Percentiles rank a stretch among this genome's conserved stretches.
Evolutionary conservation across 2,797 vertebrate species (phyloP).

Genomic region (Pipistrellus nathusii): DNA sequence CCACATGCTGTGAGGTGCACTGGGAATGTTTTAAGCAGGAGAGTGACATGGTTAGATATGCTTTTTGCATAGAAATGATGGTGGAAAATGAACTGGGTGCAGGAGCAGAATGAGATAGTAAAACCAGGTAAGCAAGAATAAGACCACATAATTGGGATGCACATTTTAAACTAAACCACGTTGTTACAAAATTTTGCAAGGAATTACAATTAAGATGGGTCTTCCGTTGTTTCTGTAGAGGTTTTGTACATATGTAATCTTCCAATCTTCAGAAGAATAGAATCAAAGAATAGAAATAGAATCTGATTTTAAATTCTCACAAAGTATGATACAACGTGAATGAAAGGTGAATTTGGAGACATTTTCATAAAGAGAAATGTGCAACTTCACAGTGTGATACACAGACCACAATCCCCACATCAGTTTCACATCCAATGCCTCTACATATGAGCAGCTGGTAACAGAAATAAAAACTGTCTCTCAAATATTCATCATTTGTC

Average conservation of each 20-base stretch:
- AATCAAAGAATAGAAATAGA: not conserved
- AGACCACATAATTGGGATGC: not conserved
- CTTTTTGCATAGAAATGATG: not conserved
- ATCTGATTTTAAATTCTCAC: not conserved
- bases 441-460: not conserved
- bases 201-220: not conserved
- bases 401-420: not conserved
- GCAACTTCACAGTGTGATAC: not conserved
- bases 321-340: not conserved
- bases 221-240: not conserved
- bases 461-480: not conserved
- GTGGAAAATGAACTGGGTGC: not conserved
- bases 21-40: not conserved
- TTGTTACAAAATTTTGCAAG: not conserved
- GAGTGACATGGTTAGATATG: not conserved
- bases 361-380: not conserved
- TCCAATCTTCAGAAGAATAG: not conserved
- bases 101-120: not conserved
- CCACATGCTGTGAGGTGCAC: not conserved
- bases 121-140: not conserved
- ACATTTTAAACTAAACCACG: not conserved
- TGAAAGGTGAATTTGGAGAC: not conserved
- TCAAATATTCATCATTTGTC: not conserved
- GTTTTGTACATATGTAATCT: not conserved
- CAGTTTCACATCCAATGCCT: conserved; percentile 12